Evolutionary conservation across 2,113 vertebrate genomes (phyloP).

Genomic region (Pseudopodoces humilis): DNA sequence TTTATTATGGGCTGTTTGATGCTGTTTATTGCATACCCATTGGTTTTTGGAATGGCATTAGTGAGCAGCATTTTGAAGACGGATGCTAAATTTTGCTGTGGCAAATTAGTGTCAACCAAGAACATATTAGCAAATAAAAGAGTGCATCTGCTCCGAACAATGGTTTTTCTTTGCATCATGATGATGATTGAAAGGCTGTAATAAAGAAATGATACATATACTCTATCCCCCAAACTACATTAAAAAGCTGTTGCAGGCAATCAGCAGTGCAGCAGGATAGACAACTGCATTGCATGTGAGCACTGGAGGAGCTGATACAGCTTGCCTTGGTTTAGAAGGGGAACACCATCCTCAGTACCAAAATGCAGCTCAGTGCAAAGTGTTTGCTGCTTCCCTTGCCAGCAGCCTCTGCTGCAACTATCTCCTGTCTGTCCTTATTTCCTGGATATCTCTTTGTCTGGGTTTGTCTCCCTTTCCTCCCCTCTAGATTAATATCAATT

Average conservation of each 20-base stretch:
- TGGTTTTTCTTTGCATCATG: constrained; percentile 20
- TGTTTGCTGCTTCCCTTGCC: not conserved
- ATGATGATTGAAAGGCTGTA: constrained; percentile 43
- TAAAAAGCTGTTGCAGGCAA: constrained; percentile 20
- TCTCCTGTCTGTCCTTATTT: not conserved
- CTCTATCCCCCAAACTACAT: constrained; percentile 34
- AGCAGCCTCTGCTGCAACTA: not conserved
- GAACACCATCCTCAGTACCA: not conserved
- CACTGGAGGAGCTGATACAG: not conserved
- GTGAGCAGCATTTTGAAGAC: constrained; percentile 33
- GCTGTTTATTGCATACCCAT: constrained; percentile 20
- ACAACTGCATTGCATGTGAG: not conserved
- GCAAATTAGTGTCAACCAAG: constrained; percentile 28
- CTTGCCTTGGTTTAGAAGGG: not conserved
- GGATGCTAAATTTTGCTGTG: constrained; percentile 22
- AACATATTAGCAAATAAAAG: constrained; percentile 64
- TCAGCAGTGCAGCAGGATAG: not conserved
- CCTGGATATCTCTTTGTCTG: not conserved
- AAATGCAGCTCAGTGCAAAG: not conserved
- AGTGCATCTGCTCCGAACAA: constrained; percentile 36
- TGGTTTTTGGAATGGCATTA: constrained; percentile 41
- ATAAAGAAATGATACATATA: constrained; percentile 55
- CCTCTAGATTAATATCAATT: constrained; percentile 30
- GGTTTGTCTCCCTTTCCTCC: not conserved
- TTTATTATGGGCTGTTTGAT: constrained; percentile 47